Base-by-base conservation (phyloP, 2,888 invertebrate species). In the Halocaridina rubra region DNA sequence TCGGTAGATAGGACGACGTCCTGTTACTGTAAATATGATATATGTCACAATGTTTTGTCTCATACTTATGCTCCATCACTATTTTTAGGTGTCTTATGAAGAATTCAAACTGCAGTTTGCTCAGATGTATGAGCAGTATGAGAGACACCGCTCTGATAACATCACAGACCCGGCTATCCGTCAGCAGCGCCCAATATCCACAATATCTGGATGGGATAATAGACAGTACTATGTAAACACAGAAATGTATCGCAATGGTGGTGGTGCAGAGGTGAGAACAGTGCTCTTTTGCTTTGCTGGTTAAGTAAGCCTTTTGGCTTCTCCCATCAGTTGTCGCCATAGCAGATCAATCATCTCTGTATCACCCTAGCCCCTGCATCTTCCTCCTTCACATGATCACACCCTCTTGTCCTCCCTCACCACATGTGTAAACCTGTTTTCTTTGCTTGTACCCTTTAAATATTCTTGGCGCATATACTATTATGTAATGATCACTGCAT, bases 41-140 rank as follows among this genome's bases (percentile, higher is more conserved):
- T n/a, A n/a, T n/a, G n/a, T n/a, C n/a, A n/a, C n/a, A n/a, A n/a
- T n/a, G n/a, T n/a, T n/a, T n/a, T n/a, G n/a, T n/a, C n/a, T n/a
- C n/a, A 13, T 24, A 53, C 22, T 13, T 33, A 24, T 76, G 27
- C n/a, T 24, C 22, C n/a, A 5, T 33, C 3, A 10, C 4, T 27
- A 57, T 69, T 8, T 29, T 7, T 90, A 96, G 96, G 96, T 99
- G 8, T 98, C 98, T 0, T 98, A 98, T 91, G 98, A 99, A 92
- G 98, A 99, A 91, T 99, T 98, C 91, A 97, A 97, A 90, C 93
- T 98, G 5, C 98, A 98, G 91, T 98, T 98, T 92, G 97, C 98
- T 39, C 97, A 98, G 92, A 97, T 98, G 97, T 97, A 97, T 91
- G 97, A 97, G 90, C 97, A 97, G 90, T 98, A 98, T 90, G 98